Evolutionary conservation across 2,888 invertebrate species (phyloP).

Genomic region (Epinotia bilunana): DNA sequence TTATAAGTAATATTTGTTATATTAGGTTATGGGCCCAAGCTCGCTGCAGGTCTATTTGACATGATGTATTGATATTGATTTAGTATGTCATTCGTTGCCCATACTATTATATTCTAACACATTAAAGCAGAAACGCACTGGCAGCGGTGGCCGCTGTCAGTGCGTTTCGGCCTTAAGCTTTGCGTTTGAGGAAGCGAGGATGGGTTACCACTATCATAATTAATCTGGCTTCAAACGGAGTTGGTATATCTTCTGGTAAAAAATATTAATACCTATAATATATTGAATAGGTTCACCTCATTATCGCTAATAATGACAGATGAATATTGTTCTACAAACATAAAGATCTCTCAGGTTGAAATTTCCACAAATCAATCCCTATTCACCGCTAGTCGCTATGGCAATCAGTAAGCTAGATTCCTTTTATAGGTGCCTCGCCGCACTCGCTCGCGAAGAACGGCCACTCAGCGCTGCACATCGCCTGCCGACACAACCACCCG

Average conservation of each 20-base stretch:
- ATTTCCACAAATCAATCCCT: constrained; percentile 8
- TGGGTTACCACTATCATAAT: too few species aligned
- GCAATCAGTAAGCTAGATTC: constrained; percentile 54
- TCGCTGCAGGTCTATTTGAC: not conserved
- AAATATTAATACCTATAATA: too few species aligned
- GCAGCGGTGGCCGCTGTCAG: too few species aligned
- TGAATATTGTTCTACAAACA: too few species aligned
- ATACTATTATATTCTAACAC: not conserved
- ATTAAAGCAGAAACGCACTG: too few species aligned
- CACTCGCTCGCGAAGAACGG: constrained; percentile 98
- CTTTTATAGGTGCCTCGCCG: constrained; percentile 89
- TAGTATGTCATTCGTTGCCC: not conserved
- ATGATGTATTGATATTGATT: not conserved
- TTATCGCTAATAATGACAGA: too few species aligned
- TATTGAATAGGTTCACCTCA: too few species aligned
- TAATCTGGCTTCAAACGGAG: too few species aligned
- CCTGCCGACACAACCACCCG: constrained; percentile 98
- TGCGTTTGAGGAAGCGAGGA: too few species aligned
- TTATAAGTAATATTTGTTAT: too few species aligned
- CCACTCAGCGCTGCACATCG: constrained; percentile 98
- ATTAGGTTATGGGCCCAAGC: not conserved
- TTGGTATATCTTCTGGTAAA: too few species aligned
- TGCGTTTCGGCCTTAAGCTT: too few species aligned
- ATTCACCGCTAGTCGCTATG: constrained; percentile 33
- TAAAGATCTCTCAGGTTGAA: not conserved